A percentile compares a stretch with the other conserved stretches of the same genome.
Evolutionary conservation across 2,797 vertebrate species (phyloP).

Genomic region (Syngnathus rostellatus): DNA sequence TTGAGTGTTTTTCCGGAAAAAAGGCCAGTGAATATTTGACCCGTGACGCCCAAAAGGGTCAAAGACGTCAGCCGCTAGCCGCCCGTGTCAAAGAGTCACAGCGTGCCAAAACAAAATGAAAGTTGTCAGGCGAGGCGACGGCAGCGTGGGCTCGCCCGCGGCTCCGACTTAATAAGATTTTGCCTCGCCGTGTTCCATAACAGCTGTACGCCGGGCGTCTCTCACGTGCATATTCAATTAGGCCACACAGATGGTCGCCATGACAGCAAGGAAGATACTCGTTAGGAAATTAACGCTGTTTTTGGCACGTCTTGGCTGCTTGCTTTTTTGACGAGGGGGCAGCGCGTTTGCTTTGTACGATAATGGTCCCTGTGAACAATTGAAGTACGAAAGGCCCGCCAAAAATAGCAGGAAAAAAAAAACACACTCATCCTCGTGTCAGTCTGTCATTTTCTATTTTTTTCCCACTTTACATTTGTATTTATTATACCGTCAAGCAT

Average conservation of each 20-base stretch:
- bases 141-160: not conserved
- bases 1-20: not conserved
- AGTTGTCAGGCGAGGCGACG: not conserved
- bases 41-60: slow-evolving; percentile 5
- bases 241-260: slow-evolving; percentile 8
- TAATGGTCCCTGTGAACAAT: not conserved
- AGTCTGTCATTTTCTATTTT: not conserved
- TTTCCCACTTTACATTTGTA: not conserved
- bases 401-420: not conserved
- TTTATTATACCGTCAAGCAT: not conserved
- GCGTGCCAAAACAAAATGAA: slow-evolving; percentile 3
- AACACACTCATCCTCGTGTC: not conserved
- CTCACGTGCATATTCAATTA: slow-evolving; percentile 6
- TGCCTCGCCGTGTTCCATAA: slow-evolving; percentile 1
- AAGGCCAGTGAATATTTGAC: slow-evolving; percentile 3
- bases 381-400: not conserved
- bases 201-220: slow-evolving; percentile 3
- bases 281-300: slow-evolving; percentile 6
- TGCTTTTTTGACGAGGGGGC: not conserved
- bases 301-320: not conserved
- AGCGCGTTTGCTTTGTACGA: not conserved
- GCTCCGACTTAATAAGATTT: slow-evolving; percentile 1
- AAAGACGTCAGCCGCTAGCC: not conserved
- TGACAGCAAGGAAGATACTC: slow-evolving; percentile 7
- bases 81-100: slow-evolving; percentile 1